phyloP scores from a whole-genome alignment of 2,113 vertebrate species.

The Stegastes partitus region DNA sequence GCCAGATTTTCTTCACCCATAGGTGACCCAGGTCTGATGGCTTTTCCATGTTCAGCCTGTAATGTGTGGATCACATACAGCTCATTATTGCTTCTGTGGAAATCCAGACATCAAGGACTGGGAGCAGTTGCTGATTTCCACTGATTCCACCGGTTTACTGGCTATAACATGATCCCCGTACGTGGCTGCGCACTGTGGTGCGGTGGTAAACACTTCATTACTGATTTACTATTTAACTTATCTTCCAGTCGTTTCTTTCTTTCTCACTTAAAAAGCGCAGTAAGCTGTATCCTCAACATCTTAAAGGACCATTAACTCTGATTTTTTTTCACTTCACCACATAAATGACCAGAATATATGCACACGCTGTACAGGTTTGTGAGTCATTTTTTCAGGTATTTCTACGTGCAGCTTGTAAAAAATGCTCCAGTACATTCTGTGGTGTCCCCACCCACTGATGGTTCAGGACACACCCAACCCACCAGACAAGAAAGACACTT shows the following conservation, averaged over 20 bases:
- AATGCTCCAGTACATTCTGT: too few relatives aligned
- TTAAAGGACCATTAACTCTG: slow-evolving; percentile 11
- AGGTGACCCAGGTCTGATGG: slow-evolving; percentile 54
- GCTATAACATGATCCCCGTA: not conserved
- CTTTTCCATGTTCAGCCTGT: slow-evolving; percentile 43
- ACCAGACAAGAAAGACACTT: not conserved
- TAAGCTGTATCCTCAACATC: not conserved
- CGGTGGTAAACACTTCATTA: slow-evolving; percentile 16
- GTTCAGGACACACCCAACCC: not conserved
- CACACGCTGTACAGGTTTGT: not conserved
- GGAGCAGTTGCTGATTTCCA: slow-evolving; percentile 2
- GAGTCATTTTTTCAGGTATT: slow-evolving; percentile 32
- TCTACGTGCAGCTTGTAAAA: not conserved
- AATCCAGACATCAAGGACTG: slow-evolving; percentile 35
- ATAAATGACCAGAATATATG: not conserved
- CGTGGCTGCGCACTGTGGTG: not conserved
- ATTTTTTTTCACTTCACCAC: not conserved
- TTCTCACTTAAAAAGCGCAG: not conserved
- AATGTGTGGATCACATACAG: slow-evolving; percentile 41
- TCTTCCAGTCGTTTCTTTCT: not conserved
- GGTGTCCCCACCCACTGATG: not conserved
- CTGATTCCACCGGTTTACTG: slow-evolving; percentile 14
- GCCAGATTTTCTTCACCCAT: slow-evolving; percentile 25
- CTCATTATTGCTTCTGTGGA: slow-evolving; percentile 41
- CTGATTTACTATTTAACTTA: slow-evolving; percentile 3